These are phyloP conservation scores for Pyralis farinalis DNA, from an alignment of 2,888 invertebrate species.

Conservation along the genomic window DNA sequence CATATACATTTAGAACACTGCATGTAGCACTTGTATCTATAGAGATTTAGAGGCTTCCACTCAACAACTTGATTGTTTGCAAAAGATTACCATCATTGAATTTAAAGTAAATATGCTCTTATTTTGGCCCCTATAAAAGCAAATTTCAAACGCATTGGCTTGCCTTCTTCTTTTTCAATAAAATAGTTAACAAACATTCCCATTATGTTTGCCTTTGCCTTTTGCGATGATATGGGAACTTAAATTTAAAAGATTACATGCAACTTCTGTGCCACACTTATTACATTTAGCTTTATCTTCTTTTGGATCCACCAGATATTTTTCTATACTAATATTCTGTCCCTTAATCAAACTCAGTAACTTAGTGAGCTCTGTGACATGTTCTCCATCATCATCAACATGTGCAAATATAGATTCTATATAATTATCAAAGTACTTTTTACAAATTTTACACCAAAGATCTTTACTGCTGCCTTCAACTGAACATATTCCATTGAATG, in stretches of 20 bases:
- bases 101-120: too few relatives aligned
- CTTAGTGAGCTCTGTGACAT: constrained; percentile 30
- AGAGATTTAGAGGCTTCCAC: too few relatives aligned
- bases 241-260: constrained; percentile 45
- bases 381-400: constrained; percentile 34
- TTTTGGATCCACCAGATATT: constrained; percentile 39
- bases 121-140: too few relatives aligned
- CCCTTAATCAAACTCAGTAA: constrained; percentile 35
- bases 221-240: constrained; percentile 37
- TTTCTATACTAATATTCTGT: constrained; percentile 41
- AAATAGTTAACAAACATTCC: too few relatives aligned
- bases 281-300: constrained; percentile 42
- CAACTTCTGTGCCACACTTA: constrained; percentile 36
- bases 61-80: too few relatives aligned
- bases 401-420: constrained; percentile 44
- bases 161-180: too few relatives aligned
- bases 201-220: too few relatives aligned
- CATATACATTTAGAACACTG: too few relatives aligned
- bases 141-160: too few relatives aligned
- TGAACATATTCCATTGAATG: constrained; percentile 49
- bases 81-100: too few relatives aligned
- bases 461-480: constrained; percentile 37
- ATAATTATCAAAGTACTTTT: constrained; percentile 43
- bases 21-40: too few relatives aligned
- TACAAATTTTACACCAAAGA: constrained; percentile 52